Percentiles rank a stretch among this genome's conserved stretches.
These are phyloP conservation scores for Penaeus chinensis DNA, from an alignment of 1,140 invertebrate genomes.

Conservation along the genomic window DNA sequence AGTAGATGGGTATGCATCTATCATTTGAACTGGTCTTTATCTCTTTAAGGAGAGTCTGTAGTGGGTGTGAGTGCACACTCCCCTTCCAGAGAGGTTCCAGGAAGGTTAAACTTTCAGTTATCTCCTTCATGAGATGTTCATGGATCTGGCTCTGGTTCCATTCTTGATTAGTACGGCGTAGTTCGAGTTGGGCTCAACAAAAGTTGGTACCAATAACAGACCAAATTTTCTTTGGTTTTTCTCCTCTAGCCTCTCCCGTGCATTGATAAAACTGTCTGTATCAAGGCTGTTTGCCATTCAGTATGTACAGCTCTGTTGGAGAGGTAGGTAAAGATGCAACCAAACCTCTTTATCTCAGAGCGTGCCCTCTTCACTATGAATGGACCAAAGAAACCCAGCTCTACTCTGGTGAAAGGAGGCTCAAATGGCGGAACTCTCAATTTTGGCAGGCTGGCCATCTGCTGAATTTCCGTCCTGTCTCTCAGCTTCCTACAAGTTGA, in stretches of 20 bases:
- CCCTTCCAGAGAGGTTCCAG: no score
- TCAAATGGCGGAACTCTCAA: not conserved
- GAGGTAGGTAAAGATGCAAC: conserved; percentile 9
- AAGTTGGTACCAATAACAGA: conserved; percentile 35
- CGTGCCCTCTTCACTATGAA: not conserved
- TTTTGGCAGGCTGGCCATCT: conserved; percentile 14
- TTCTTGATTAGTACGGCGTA: not conserved
- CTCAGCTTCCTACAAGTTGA: conserved; percentile 6
- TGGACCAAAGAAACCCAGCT: conserved; percentile 29
- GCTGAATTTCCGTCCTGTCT: not conserved
- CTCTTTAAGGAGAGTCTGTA: no score
- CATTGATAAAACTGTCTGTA: conserved; percentile 23
- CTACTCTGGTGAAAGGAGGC: conserved; percentile 28
- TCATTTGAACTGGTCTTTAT: no score
- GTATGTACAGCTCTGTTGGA: conserved; percentile 14
- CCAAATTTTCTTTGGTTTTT: not conserved
- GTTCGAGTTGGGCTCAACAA: not conserved
- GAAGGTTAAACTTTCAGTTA: not conserved
- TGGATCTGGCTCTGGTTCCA: conserved; percentile 4
- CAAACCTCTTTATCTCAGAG: conserved; percentile 20
- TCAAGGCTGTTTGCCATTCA: conserved; percentile 15
- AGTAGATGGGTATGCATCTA: no score
- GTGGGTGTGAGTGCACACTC: not conserved
- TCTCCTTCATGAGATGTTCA: not conserved
- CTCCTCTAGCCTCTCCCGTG: conserved; percentile 12